phyloP scores from a whole-genome alignment of 2,113 vertebrate genomes.

The Dipodomys stephensi region DNA sequence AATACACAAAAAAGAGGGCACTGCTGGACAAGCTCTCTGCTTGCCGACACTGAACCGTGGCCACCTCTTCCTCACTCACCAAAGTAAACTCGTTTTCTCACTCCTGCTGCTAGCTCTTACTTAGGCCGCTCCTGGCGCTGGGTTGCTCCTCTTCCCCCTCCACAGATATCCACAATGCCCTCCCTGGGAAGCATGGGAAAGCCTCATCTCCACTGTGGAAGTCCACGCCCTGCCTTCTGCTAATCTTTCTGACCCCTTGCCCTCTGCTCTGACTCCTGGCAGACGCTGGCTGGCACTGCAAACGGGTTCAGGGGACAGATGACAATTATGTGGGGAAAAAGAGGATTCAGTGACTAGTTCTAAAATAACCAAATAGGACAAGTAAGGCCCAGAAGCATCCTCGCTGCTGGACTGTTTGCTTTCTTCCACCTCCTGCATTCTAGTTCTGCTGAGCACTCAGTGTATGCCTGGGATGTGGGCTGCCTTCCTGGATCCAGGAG shows the following conservation, averaged over 20 bases:
- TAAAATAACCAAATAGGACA: neutral
- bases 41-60: too few relatives aligned
- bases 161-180: too few relatives aligned
- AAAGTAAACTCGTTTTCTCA: neutral
- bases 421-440: too few relatives aligned
- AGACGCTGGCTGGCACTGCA: neutral
- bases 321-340: neutral
- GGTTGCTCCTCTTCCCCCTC: neutral
- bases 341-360: neutral
- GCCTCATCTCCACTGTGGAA: neutral
- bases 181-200: neutral
- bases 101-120: neutral
- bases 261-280: too few relatives aligned
- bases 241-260: fast-evolving
- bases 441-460: neutral
- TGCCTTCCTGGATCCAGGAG: too few relatives aligned
- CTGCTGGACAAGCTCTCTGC: too few relatives aligned
- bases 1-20: too few relatives aligned
- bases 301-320: neutral
- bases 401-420: neutral
- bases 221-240: neutral
- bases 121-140: too few relatives aligned
- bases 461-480: neutral
- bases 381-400: neutral
- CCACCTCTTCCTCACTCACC: neutral